phyloP scores from a whole-genome alignment of 2,113 vertebrate species.

The Shinisaurus crocodilurus region DNA sequence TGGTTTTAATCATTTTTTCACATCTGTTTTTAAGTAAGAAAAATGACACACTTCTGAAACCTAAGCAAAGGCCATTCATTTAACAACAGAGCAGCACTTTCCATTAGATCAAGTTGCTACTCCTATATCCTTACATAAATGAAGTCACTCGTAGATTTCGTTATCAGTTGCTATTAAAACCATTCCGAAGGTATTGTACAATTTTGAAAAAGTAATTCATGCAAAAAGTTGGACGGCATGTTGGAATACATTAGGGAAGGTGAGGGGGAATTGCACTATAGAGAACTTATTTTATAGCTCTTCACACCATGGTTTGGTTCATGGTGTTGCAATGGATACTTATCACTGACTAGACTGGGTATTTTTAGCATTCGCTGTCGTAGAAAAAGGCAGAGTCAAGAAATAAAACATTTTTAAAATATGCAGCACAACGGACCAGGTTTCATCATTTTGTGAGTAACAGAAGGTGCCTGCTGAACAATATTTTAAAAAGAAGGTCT shows the following conservation, averaged over 20 bases:
- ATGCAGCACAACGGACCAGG: background rate
- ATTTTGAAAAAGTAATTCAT: constrained; percentile 35
- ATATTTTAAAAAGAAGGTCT: background rate
- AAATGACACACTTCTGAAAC: constrained; percentile 67
- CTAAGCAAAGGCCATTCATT: constrained; percentile 65
- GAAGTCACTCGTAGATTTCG: constrained; percentile 56
- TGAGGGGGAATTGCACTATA: background rate
- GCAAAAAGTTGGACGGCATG: constrained; percentile 20
- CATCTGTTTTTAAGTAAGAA: constrained; percentile 63
- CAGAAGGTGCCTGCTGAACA: background rate
- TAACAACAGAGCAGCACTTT: constrained; percentile 65
- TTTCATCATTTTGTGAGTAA: constrained; percentile 14
- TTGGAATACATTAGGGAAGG: constrained; percentile 7
- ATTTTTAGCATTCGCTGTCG: background rate
- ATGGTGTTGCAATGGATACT: background rate
- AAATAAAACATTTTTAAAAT: background rate
- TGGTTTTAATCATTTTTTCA: constrained; percentile 67
- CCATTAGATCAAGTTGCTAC: constrained; percentile 64
- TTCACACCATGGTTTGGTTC: background rate
- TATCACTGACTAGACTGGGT: constrained; percentile 19
- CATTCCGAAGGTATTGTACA: constrained; percentile 42
- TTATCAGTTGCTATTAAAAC: constrained; percentile 54
- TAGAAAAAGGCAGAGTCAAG: constrained; percentile 15
- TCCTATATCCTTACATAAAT: constrained; percentile 64
- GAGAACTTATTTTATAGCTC: background rate